These are phyloP conservation scores for Stictonetta naevosa DNA, from an alignment of 2,113 vertebrate genomes.

Conservation along the genomic window DNA sequence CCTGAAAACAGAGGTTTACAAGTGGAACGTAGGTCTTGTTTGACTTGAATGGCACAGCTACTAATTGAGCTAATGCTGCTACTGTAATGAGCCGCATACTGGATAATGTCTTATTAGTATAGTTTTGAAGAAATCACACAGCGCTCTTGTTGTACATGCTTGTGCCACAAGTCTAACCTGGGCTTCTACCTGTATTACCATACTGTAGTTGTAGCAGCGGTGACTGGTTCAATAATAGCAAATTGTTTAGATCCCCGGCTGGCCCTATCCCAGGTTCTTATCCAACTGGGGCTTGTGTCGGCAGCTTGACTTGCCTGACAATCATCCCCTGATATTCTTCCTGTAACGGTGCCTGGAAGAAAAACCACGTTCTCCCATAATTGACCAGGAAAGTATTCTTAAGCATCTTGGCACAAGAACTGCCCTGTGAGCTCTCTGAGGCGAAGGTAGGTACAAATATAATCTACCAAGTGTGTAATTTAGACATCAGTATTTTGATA, in stretches of 20 bases:
- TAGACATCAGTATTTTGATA: background rate
- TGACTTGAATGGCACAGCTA: background rate
- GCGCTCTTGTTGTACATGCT: rapidly evolving
- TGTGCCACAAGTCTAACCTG: background rate
- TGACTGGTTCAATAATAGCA: background rate
- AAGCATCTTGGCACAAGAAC: background rate
- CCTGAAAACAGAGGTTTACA: background rate
- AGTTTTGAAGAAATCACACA: background rate
- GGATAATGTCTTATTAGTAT: background rate
- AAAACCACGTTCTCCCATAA: background rate
- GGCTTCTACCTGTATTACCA: rapidly evolving
- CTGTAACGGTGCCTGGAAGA: background rate
- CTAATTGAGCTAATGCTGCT: background rate
- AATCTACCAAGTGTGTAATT: background rate
- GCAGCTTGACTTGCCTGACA: background rate
- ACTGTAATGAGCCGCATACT: rapidly evolving
- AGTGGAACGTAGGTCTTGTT: background rate
- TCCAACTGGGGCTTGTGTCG: background rate
- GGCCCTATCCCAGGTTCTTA: background rate
- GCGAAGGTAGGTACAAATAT: background rate
- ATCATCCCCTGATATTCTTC: rapidly evolving
- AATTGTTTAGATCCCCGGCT: background rate
- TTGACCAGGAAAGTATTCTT: background rate
- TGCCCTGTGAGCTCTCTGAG: background rate
- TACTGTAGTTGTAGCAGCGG: background rate